A percentile compares a stretch with the other conserved stretches of the same genome.
Conservation (phyloP, 37 sponge, comb jelly and placozoan species). For the Crambe crambe region DNA sequence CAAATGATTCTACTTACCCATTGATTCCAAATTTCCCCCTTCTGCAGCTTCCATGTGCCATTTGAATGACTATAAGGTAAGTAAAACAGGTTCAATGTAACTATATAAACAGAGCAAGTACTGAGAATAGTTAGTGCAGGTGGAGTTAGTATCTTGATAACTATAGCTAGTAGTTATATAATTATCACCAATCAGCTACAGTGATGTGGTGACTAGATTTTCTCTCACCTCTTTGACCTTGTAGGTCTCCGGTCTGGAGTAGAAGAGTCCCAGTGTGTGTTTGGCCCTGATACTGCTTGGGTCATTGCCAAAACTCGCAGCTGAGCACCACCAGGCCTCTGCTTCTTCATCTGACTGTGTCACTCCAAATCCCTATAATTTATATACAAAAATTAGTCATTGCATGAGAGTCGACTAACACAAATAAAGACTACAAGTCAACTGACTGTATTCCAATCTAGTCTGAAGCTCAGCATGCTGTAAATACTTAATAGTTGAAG, state of each 20-base stretch:
- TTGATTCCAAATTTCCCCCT: constrained; percentile 72
- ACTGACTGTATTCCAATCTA: too few species aligned
- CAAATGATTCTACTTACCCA: constrained; percentile 86
- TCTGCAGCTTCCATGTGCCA: constrained; percentile 90
- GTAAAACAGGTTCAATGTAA: neutral
- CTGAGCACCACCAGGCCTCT: constrained; percentile 60
- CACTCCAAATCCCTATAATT: constrained; percentile 81
- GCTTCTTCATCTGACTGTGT: constrained; percentile 75
- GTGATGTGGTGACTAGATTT: neutral
- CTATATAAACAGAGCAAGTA: neutral
- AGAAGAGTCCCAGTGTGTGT: constrained; percentile 86
- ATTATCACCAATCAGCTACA: neutral
- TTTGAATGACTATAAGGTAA: constrained; percentile 59
- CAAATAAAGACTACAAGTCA: too few species aligned
- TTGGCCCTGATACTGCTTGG: constrained; percentile 73
- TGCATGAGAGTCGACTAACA: too few species aligned
- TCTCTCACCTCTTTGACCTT: constrained; percentile 60
- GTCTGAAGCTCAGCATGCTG: too few species aligned
- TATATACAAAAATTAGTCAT: too few species aligned
- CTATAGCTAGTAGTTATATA: neutral
- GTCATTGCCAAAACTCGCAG: constrained; percentile 44
- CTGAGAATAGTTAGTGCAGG: neutral
- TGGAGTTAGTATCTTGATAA: neutral
- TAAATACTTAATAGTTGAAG: too few species aligned
- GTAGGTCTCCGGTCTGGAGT: constrained; percentile 70